Evolutionary conservation across 2,113 vertebrate genomes (phyloP), one percentile per base, ranked within the genome.

Genomic region (Gymnorhina tibicen): DNA sequence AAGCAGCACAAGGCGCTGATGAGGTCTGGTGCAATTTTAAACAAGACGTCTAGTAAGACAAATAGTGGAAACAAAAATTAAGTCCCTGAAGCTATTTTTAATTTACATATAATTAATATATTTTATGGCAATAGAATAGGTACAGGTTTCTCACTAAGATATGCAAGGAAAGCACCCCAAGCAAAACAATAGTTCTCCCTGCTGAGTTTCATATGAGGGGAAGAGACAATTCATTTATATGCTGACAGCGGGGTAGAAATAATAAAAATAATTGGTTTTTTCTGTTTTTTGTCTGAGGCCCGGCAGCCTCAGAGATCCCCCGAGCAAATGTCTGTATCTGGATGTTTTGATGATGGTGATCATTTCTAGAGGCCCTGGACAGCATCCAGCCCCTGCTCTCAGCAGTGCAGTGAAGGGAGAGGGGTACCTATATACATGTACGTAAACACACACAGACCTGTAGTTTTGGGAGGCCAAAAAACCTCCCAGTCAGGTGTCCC

Each of bases 71-170:
- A 87, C 56, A 85, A 89, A 92, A 95, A 91, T 82, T 3, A 86
- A 93, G 72, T 91, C 91, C 96, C 88, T 56, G 79, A 91, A 95
- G 93, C 83, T 84, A 85, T 92, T 91, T 95, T 96, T 72, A 96
- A 96, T 96, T 95, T 94, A 88, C 96, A 96, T 74, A 93, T 84
- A 91, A 96, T 93, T 96, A 97, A 96, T 95, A 84, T 80, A 58
- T 91, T 96, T 96, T 96, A 94, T 91, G 91, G 68, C 79, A 85
- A 60, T 78, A 37, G 44, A 94, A 78, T 75, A 91, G 66, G 69
- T 72, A 52, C 28, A 62, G 86, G 64, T 79, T 95, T 96, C 91
- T 78, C 86, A 42, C 47, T 82, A 70, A 92, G 92, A 96, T 92
- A 93, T 89, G 69, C 68, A 91, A 52, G 53, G 37, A 86, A 82